These are phyloP conservation scores for Sprattus sprattus DNA, from an alignment of 2,113 vertebrate genomes.

Conservation along the genomic window DNA sequence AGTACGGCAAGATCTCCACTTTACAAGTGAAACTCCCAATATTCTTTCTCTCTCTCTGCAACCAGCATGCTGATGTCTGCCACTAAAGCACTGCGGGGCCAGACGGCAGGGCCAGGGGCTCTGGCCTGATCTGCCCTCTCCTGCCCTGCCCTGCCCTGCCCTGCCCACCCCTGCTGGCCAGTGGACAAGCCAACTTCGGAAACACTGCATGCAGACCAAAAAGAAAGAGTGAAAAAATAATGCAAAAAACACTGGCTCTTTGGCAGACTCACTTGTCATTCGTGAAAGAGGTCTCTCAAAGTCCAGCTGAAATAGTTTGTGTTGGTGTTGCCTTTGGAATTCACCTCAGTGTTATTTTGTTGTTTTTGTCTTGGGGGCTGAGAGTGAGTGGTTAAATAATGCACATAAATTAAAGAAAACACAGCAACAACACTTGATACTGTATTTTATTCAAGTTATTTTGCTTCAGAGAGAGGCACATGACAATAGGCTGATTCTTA, in stretches of 20 bases:
- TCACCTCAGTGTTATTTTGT: background rate
- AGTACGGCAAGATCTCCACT: constrained; percentile 83
- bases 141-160: constrained; percentile 30
- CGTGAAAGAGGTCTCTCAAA: background rate
- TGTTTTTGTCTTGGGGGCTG: background rate
- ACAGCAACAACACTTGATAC: background rate
- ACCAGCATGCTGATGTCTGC: constrained; percentile 68
- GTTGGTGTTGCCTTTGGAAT: background rate
- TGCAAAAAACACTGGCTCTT: constrained; percentile 6
- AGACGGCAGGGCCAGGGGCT: background rate
- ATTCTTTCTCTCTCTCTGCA: constrained; percentile 71
- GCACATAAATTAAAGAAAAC: background rate
- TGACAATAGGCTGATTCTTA: background rate
- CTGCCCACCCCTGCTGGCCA: constrained; percentile 23
- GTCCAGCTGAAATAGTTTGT: background rate
- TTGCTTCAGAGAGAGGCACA: background rate
- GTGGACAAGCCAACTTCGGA: constrained; percentile 24
- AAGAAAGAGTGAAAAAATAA: background rate
- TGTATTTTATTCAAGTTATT: background rate
- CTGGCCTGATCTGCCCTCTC: background rate
- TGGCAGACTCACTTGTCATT: background rate
- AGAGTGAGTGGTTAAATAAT: background rate
- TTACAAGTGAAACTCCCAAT: constrained; percentile 79
- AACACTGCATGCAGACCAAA: constrained; percentile 53
- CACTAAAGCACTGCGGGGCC: constrained; percentile 57